phyloP scores from a whole-genome alignment of 2,113 vertebrate species.

The Coracopsis vasa region DNA sequence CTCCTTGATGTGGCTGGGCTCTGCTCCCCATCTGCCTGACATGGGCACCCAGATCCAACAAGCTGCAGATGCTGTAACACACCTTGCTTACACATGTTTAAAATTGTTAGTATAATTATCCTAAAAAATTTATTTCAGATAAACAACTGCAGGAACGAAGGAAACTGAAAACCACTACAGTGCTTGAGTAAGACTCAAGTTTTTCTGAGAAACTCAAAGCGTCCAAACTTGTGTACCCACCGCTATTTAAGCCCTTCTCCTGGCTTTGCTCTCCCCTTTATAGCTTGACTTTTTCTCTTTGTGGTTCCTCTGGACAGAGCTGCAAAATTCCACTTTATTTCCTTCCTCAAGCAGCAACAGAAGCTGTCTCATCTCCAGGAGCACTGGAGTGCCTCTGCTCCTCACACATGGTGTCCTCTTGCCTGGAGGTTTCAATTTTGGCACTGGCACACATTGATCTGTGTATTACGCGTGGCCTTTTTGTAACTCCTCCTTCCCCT shows the following conservation, averaged over 20 bases:
- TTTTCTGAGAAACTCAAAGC: neutral
- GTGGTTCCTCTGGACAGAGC: neutral
- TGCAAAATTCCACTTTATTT: neutral
- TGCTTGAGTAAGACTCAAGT: neutral
- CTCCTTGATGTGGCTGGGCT: neutral
- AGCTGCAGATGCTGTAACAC: neutral
- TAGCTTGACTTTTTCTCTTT: neutral
- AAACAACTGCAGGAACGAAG: neutral
- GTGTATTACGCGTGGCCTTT: neutral
- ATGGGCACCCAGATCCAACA: neutral
- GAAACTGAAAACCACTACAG: neutral
- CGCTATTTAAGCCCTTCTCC: neutral
- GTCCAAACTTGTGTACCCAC: neutral
- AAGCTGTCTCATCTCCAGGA: neutral
- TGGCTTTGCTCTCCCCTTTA: neutral
- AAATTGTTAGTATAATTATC: neutral
- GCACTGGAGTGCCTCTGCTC: neutral
- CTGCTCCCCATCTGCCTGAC: fast-evolving
- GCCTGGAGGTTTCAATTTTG: neutral
- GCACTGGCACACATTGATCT: neutral
- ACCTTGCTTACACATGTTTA: fast-evolving
- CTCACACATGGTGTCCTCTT: neutral
- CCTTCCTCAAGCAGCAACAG: neutral
- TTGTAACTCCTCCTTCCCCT: neutral
- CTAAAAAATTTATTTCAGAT: neutral